Evolutionary conservation across 2,113 vertebrate genomes (phyloP), one percentile per base, ranked within the genome.

Genomic region (Barnardius zonarius): DNA sequence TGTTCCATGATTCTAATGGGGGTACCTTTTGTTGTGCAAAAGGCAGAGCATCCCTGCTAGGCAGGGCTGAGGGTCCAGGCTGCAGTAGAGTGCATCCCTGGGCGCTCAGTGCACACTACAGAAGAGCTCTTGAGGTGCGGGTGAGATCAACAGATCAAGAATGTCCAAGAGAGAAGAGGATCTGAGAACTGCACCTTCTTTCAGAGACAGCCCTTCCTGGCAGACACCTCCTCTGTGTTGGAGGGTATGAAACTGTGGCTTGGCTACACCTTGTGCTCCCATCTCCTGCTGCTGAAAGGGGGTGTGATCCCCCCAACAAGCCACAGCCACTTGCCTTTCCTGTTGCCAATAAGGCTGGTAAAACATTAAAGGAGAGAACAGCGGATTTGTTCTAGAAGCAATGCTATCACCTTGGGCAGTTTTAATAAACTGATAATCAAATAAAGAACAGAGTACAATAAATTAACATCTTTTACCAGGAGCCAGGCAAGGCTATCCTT

Each of bases 361-460:
- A 61, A 22, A 76, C 90, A 94, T 90, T 87, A 88, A 88, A 96
- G 74, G 43, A 57, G 51, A 52, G 64, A 75, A 30, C 35, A 11
- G 52, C 72, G 63, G 91, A 81, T 96, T 93, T 83, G 86, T 86
- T 92, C n/a, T 43, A 68, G 92, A 73, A 86, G 80, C 49, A 87
- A 96, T 13, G 46, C 79, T 88, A 85, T 89, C 91, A 84, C 96
- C 92, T 52, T 9, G 2, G 96, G 95, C 94, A 67, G 90, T 97
- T 97, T 95, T 97, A 98, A 92, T 97, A 97, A 95, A 94, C 91
- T 4, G 33, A 90, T 97, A 96, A 97, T 97, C 95, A 95, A 96
- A 97, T 96, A 93, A 97, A 95, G 91, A 74, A n/a, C 74, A n/a
- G 79, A 66, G 85, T 86, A 97, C 96, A 95, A 95, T 89, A 91